Percentiles rank a stretch among this genome's conserved stretches.
phyloP scores from a whole-genome alignment of 2,113 vertebrate species.

The Lampris megalopsis region DNA sequence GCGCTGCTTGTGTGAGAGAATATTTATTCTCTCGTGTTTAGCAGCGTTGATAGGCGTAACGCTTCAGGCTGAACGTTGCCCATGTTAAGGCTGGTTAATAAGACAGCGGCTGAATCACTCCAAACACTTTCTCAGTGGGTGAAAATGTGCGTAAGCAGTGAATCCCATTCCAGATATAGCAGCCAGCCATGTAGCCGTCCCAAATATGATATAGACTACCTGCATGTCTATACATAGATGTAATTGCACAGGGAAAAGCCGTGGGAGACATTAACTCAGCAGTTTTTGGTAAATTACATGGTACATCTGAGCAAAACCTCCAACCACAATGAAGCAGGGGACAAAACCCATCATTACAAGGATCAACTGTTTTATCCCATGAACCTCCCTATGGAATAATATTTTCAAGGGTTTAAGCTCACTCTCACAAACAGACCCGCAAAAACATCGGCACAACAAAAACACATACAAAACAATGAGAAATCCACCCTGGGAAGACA shows the following conservation, averaged over 20 bases:
- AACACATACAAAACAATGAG: slow-evolving; percentile 34
- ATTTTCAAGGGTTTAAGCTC: slow-evolving; percentile 58
- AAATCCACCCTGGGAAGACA: slow-evolving; percentile 35
- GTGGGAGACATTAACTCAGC: slow-evolving; percentile 44
- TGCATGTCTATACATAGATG: slow-evolving; percentile 56
- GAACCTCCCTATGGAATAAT: slow-evolving; percentile 50
- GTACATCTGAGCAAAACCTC: slow-evolving; percentile 51
- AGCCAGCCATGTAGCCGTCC: not conserved
- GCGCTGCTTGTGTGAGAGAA: slow-evolving; percentile 41
- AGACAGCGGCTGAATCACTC: slow-evolving; percentile 35
- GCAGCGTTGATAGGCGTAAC: slow-evolving; percentile 21
- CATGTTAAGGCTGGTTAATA: slow-evolving; percentile 18
- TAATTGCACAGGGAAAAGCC: slow-evolving; percentile 52
- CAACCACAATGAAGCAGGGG: slow-evolving; percentile 50
- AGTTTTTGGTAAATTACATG: slow-evolving; percentile 28
- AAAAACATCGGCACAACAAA: slow-evolving; percentile 56
- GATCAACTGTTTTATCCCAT: slow-evolving; percentile 44
- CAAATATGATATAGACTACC: not conserved
- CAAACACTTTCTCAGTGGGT: slow-evolving; percentile 26
- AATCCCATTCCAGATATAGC: slow-evolving; percentile 56
- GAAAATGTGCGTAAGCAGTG: slow-evolving; percentile 26
- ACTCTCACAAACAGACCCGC: slow-evolving; percentile 40
- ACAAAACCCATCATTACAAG: slow-evolving; percentile 61
- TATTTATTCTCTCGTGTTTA: not conserved
- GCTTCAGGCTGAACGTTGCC: slow-evolving; percentile 16